A percentile compares a stretch with the other conserved stretches of the same genome.
These are phyloP conservation scores for Columba livia DNA, from an alignment of 2,113 vertebrate genomes.

Conservation along the genomic window DNA sequence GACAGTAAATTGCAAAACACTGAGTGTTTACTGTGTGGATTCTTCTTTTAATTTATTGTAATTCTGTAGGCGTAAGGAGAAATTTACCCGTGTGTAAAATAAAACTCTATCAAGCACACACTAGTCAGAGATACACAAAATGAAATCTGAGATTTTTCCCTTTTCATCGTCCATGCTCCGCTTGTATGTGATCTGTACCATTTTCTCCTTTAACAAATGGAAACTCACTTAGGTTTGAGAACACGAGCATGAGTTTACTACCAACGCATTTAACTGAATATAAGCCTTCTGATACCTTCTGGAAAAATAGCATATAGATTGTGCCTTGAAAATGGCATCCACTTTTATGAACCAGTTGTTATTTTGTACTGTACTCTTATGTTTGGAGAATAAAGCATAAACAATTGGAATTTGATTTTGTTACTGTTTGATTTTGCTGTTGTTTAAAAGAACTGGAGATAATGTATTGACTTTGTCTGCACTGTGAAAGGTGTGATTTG, in stretches of 20 bases:
- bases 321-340: not conserved
- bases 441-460: not conserved
- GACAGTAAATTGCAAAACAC: not conserved
- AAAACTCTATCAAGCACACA: not conserved
- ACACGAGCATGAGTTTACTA: not conserved
- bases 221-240: not conserved
- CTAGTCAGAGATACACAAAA: not conserved
- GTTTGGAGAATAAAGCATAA: conserved; percentile 44
- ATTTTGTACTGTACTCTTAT: not conserved
- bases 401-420: not conserved
- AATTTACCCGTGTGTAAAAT: not conserved
- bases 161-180: not conserved
- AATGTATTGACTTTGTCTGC: not conserved
- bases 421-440: not conserved
- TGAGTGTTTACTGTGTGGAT: not conserved
- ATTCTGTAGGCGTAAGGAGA: not conserved
- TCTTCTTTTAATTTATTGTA: not conserved
- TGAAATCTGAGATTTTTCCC: not conserved
- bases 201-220: not conserved
- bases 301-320: conserved; percentile 15
- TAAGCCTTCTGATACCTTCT: not conserved
- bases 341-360: not conserved
- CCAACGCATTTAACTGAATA: not conserved
- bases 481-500: not conserved
- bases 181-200: not conserved